These are phyloP conservation scores for Scotopteryx bipunctaria DNA, from an alignment of 2,888 invertebrate genomes.

Conservation along the genomic window DNA sequence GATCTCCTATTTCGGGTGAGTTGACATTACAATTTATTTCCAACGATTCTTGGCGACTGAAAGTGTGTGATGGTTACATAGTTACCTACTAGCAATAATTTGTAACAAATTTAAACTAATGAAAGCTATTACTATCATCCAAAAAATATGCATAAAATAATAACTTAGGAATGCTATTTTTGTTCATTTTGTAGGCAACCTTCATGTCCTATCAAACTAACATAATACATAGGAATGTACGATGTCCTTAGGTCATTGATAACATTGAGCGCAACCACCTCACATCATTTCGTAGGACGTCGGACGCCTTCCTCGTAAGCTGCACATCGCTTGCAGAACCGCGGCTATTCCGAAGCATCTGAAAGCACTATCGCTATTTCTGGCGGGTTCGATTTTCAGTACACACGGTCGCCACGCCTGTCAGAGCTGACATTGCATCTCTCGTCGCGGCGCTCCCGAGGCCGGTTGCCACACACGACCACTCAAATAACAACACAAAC, in stretches of 20 bases:
- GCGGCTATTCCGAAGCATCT: constrained; percentile 8
- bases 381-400: constrained; percentile 25
- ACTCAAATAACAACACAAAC: constrained; percentile 39
- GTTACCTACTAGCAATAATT: no score
- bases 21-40: constrained; percentile 29
- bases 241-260: no score
- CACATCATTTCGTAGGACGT: no score
- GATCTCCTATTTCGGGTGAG: constrained; percentile 52
- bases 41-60: constrained; percentile 5
- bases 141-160: no score
- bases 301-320: no score
- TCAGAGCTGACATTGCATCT: constrained; percentile 46
- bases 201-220: no score
- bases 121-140: no score
- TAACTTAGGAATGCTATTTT: no score
- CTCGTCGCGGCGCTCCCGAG: constrained; percentile 39
- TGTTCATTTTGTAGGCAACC: no score
- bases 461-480: constrained; percentile 45
- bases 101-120: background rate
- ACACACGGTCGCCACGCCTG: constrained; percentile 42
- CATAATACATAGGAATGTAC: no score
- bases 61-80: background rate
- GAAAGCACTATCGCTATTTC: constrained; percentile 27
- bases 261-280: no score
- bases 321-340: background rate